Base-by-base conservation (phyloP, 2,113 vertebrate genomes). In the Numenius arquata region DNA sequence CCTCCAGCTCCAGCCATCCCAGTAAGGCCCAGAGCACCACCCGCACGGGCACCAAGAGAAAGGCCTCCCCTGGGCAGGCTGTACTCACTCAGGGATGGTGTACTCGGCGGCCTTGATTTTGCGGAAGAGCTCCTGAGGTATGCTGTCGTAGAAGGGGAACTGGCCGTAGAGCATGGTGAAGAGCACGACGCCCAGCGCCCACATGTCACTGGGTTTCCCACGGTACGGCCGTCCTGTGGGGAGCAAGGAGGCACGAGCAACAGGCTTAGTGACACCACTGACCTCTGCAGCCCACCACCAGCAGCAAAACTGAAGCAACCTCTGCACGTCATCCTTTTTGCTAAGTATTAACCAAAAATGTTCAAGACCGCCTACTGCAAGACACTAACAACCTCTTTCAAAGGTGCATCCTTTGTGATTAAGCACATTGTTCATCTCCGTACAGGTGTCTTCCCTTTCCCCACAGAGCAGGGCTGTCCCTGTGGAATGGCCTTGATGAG, bases 121-220 rank as follows among this genome's bases (percentile, higher is more conserved):
- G 59, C 99, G 99, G 98, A 99, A 99, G 78, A 99, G 99, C 98
- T 99, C 99, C 97, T 99, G 99, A 91, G 99, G 99, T 98, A 99
- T 99, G 98, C 99, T 99, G 98, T 99, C 99, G 56, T 99, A 99
- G 98, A 99, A 99, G 47, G 99, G 99, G 96, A 99, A 99, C 98
- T 99, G 99, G 88, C 99, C 99, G 1, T 99, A 99, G 4, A 99
- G 98, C 99, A 99, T 99, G 94, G 99, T 99, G 98, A 99, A 99
- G 41, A 99, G 98, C 83, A 99, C 99, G 67, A 99, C 99, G 0
- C 99, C 99, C 71, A 99, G 95, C 0, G 99, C 99, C 99, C 99
- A 99, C 99, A 99, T 99, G 98, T 99, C 99, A 6, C 99, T 99
- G 86, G 99, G 99, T 94, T 99, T 99, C 38, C 99, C 99, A 3